Evolutionary conservation across 2,888 invertebrate species (phyloP), one percentile per base, ranked within the genome.

Genomic region (Oxycera nigricornis): DNA sequence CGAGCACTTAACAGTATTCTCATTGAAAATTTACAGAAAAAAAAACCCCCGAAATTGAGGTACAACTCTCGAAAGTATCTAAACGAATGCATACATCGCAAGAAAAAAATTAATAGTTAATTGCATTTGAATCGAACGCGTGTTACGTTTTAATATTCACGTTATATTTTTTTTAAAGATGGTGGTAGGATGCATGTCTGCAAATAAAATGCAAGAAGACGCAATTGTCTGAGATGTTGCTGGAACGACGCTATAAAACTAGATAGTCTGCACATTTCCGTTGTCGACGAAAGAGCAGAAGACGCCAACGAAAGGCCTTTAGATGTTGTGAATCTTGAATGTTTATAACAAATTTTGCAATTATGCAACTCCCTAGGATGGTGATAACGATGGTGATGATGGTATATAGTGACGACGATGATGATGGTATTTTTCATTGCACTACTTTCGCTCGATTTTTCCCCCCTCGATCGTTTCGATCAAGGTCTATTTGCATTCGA

Each of bases 281-380:
- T 11, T 11, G 35, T 35, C 35, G 35, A 35, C 11, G 35, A 35
- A 6, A 7, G 17, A 2, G 55, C n/a, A 30, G 2, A 30, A 22
- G 17, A 50, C 30, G 59, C 59, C 59, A 59, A 59, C 30, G 59
- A 59, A 59, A 28, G 59, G 59, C 59, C 59, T 59, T 59, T 28
- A n/a, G 30, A 30, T 26, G 28, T 30, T 59, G 59, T 30, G 24
- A 59, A 30, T 59, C 52, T 55, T 7, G 52, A 55, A 55, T 55
- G 22, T 55, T 55, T 11, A n/a, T 39, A 7, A 39, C 39, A 28
- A 59, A 30, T 59, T 30, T 59, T 59, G 24, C 59, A 26, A 24
- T 59, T 59, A 59, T 59, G 59, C 59, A 59, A 59, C 24, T 14
- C 30, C 14, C 4, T 14, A n/a, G 35, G 17, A n/a, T 46, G n/a